phyloP scores from a whole-genome alignment of 2,113 vertebrate species.

The Benitochromis conjunctus region DNA sequence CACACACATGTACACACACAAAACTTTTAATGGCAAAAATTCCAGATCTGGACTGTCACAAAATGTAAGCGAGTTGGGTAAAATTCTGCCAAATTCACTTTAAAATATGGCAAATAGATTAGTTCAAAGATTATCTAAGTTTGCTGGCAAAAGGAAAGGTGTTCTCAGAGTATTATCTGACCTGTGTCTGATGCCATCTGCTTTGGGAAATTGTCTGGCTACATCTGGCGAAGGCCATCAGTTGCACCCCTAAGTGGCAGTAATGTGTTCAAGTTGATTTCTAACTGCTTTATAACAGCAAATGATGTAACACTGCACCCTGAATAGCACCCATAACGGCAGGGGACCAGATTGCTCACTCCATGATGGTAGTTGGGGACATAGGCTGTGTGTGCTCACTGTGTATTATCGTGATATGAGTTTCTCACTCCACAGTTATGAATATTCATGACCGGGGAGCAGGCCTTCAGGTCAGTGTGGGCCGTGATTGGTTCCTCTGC shows the following conservation, averaged over 20 bases:
- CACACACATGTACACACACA: not conserved
- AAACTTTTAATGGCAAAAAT: not conserved
- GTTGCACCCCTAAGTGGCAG: conserved; percentile 44
- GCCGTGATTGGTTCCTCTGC: conserved; percentile 24
- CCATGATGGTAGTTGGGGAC: conserved; percentile 14
- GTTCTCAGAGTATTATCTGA: conserved; percentile 15
- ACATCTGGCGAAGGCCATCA: conserved; percentile 19
- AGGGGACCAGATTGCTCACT: conserved; percentile 24
- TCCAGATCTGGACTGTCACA: not conserved
- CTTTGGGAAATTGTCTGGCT: conserved; percentile 29
- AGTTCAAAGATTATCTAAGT: not conserved
- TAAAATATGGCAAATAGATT: not conserved
- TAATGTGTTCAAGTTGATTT: conserved; percentile 37
- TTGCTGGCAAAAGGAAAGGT: not conserved
- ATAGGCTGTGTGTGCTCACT: not conserved
- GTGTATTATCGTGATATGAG: not conserved
- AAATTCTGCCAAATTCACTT: not conserved
- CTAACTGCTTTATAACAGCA: conserved; percentile 43
- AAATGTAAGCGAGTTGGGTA: not conserved
- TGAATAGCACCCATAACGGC: conserved; percentile 30
- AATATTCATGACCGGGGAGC: conserved; percentile 42
- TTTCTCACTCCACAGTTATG: conserved; percentile 1
- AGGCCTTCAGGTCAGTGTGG: conserved; percentile 40
- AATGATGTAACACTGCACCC: conserved; percentile 17
- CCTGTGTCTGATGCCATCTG: conserved; percentile 32